These are phyloP conservation scores for Engystomops pustulosus DNA, from an alignment of 2,113 vertebrate species.

Conservation along the genomic window DNA sequence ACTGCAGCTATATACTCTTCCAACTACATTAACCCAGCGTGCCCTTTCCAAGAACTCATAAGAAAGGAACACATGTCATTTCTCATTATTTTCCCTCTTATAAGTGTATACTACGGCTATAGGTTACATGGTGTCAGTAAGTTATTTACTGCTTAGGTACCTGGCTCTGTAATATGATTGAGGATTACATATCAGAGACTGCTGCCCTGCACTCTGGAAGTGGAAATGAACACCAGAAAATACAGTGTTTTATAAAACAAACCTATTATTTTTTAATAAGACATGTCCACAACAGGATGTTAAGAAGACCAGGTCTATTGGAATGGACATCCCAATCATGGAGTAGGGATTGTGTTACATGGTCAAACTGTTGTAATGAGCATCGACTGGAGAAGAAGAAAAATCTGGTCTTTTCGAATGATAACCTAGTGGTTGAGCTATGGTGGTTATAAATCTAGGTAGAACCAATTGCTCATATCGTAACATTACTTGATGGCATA, in stretches of 20 bases:
- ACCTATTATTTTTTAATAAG: too few species aligned
- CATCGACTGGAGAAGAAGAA: background rate
- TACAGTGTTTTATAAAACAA: background rate
- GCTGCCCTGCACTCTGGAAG: background rate
- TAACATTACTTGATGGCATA: background rate
- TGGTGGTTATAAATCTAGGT: background rate
- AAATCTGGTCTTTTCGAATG: background rate
- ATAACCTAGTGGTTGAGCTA: background rate
- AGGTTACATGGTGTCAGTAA: slow-evolving; percentile 16
- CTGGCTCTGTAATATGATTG: background rate
- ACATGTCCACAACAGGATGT: too few species aligned
- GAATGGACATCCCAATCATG: background rate
- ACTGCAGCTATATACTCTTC: slow-evolving; percentile 3
- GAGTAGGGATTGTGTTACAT: background rate
- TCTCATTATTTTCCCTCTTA: slow-evolving; percentile 27
- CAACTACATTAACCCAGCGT: slow-evolving; percentile 35
- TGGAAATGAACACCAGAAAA: background rate
- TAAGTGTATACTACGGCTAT: background rate
- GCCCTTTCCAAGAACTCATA: slow-evolving; percentile 31
- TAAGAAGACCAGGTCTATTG: too few species aligned
- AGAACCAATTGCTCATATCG: background rate
- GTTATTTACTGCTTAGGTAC: slow-evolving; percentile 18
- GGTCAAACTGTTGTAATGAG: background rate
- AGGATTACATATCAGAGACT: background rate
- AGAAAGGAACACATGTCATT: background rate